Conservation (phyloP, 1,140 invertebrate species). For the Propsilocerus akamusi region DNA sequence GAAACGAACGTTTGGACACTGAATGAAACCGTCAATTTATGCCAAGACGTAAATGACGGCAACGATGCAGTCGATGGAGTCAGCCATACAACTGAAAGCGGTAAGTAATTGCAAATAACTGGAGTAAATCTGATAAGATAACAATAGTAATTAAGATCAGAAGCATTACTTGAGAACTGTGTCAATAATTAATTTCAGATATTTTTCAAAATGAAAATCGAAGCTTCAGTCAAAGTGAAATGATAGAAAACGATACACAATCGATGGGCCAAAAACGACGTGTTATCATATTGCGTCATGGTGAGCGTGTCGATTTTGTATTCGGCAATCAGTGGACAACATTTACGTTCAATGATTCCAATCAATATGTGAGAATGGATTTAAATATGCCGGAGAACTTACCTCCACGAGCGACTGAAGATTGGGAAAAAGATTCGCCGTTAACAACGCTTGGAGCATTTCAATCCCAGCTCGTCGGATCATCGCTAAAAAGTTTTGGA, state of each 20-base stretch:
- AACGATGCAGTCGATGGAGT: slow-evolving; percentile 24
- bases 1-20: slow-evolving; percentile 83
- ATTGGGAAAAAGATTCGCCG: slow-evolving; percentile 66
- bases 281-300: slow-evolving; percentile 67
- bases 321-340: slow-evolving; percentile 69
- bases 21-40: slow-evolving; percentile 44
- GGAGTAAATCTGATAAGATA: background rate
- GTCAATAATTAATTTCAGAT: background rate
- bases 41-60: slow-evolving; percentile 24
- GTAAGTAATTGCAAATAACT: background rate
- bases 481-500: slow-evolving; percentile 47
- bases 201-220: background rate
- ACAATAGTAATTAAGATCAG: background rate
- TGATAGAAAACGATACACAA: slow-evolving; percentile 2
- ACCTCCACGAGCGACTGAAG: slow-evolving; percentile 36
- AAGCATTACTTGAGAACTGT: no score
- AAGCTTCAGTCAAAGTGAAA: background rate
- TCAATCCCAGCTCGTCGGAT: slow-evolving; percentile 56
- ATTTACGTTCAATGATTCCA: slow-evolving; percentile 65
- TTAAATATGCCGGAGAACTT: slow-evolving; percentile 73
- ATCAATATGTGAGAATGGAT: slow-evolving; percentile 61
- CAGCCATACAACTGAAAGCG: background rate
- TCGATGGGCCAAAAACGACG: slow-evolving; percentile 23
- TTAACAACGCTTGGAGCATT: slow-evolving; percentile 63
- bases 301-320: slow-evolving; percentile 79